phyloP scores from a whole-genome alignment of 2,113 vertebrate genomes.

The Corythornis madagascariensis region DNA sequence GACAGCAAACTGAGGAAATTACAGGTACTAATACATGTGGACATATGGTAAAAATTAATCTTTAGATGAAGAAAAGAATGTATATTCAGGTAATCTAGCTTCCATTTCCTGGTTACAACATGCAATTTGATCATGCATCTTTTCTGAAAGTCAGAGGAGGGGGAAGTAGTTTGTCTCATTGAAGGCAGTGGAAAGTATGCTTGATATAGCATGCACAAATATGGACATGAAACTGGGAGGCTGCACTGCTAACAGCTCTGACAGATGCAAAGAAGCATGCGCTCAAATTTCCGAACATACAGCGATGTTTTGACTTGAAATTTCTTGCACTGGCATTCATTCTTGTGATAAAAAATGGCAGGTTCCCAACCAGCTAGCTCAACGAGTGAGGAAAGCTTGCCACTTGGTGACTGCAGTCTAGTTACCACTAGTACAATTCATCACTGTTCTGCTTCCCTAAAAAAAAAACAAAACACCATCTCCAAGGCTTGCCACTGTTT shows the following conservation, averaged over 20 bases:
- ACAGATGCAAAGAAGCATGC: constrained; percentile 66
- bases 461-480: background rate
- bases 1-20: constrained; percentile 6
- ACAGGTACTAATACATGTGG: background rate
- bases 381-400: constrained; percentile 22
- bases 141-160: background rate
- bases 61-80: background rate
- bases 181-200: constrained; percentile 33
- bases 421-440: background rate
- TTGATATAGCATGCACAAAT: constrained; percentile 71
- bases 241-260: constrained; percentile 23
- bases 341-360: constrained; percentile 20
- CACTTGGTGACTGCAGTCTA: constrained; percentile 9
- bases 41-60: background rate
- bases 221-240: constrained; percentile 64
- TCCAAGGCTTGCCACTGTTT: constrained; percentile 27
- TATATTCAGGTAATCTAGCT: background rate
- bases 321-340: constrained; percentile 31
- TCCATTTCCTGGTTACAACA: background rate
- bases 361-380: background rate
- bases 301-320: constrained; percentile 51
- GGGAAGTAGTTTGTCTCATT: constrained; percentile 4
- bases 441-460: constrained; percentile 20
- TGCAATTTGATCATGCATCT: background rate
- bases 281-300: constrained; percentile 4